Conservation (phyloP, 2,888 invertebrate species). For the Luffia ferchaultella region DNA sequence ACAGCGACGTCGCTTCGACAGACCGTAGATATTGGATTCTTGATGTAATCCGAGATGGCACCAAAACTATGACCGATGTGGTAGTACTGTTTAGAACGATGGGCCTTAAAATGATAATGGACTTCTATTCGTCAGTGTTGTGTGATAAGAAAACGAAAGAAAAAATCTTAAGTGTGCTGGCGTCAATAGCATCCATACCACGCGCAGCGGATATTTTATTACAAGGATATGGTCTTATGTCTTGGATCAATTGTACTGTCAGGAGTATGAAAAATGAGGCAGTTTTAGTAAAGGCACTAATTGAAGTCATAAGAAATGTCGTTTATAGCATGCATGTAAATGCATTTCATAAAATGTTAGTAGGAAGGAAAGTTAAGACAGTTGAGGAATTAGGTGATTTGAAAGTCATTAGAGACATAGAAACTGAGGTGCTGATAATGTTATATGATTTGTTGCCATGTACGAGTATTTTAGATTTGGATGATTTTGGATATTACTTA, state of each 20-base stretch:
- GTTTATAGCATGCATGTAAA: conserved; percentile 34
- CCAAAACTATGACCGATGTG: conserved; percentile 78
- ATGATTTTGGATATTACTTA: conserved; percentile 30
- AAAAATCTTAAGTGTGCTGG: conserved; percentile 71
- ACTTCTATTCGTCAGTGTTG: conserved; percentile 71
- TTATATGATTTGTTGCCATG: conserved; percentile 31
- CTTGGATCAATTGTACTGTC: conserved; percentile 68
- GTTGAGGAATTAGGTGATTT: conserved; percentile 27
- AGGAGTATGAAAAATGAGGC: conserved; percentile 34
- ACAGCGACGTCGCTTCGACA: conserved; percentile 73
- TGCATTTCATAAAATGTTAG: conserved; percentile 29
- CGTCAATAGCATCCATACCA: conserved; percentile 69
- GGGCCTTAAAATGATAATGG: conserved; percentile 80
- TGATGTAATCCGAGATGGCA: conserved; percentile 77
- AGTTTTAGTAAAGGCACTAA: conserved; percentile 25
- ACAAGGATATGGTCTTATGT: conserved; percentile 72
- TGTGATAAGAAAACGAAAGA: conserved; percentile 71
- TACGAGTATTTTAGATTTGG: conserved; percentile 27
- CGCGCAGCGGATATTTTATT: conserved; percentile 72
- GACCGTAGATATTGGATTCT: conserved; percentile 81
- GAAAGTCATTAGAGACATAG: conserved; percentile 41
- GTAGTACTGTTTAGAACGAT: conserved; percentile 75
- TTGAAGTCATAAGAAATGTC: conserved; percentile 31
- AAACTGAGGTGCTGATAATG: conserved; percentile 37
- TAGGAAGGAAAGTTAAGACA: conserved; percentile 22